A percentile compares a stretch with the other conserved stretches of the same genome.
phyloP scores from a whole-genome alignment of 2,888 invertebrate species.

The Lepidochrysops patricia region DNA sequence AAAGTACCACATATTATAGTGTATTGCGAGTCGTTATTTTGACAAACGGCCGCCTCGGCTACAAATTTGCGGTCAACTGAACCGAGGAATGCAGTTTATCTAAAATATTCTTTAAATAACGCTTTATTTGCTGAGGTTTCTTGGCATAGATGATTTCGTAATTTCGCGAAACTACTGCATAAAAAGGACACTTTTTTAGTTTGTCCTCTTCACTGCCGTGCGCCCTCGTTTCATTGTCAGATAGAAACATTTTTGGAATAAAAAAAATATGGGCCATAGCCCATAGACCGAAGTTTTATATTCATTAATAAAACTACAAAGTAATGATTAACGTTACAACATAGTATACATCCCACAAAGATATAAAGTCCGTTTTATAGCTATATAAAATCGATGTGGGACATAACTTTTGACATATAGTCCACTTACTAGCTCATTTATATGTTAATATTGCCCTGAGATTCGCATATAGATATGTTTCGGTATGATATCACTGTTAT shows the following conservation, averaged over 20 bases:
- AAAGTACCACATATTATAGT: constrained; percentile 20
- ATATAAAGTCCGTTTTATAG: constrained; percentile 9
- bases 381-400: constrained; percentile 11
- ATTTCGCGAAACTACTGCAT: constrained; percentile 25
- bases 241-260: too few species aligned
- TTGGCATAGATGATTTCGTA: constrained; percentile 30
- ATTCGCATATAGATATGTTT: constrained; percentile 66
- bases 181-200: not conserved
- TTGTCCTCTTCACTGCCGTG: not conserved
- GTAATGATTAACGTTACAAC: not conserved
- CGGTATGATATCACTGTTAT: constrained; percentile 73
- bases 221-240: too few species aligned
- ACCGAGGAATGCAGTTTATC: constrained; percentile 55
- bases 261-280: too few species aligned
- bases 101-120: constrained; percentile 58
- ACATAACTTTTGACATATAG: constrained; percentile 50
- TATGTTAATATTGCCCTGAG: constrained; percentile 67
- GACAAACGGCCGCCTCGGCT: constrained; percentile 60
- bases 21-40: constrained; percentile 70
- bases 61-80: constrained; percentile 66
- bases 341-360: not conserved
- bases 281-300: too few species aligned
- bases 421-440: constrained; percentile 73
- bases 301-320: not conserved
- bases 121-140: constrained; percentile 44